These are phyloP conservation scores for Anarrhichthys ocellatus DNA, from an alignment of 2,113 vertebrate species.

Conservation along the genomic window DNA sequence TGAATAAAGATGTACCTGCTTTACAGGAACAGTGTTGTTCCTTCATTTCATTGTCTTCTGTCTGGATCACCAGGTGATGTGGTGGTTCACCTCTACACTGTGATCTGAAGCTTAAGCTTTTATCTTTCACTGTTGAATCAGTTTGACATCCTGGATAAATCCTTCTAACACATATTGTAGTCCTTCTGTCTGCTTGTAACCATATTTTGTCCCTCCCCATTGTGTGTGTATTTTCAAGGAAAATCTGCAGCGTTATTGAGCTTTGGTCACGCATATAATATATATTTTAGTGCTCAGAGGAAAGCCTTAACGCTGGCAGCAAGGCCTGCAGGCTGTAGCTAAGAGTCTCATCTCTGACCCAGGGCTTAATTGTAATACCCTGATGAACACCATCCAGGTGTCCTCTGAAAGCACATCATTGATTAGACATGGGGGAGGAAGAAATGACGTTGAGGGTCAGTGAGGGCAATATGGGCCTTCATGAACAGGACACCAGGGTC, in stretches of 20 bases:
- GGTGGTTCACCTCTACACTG: too few relatives aligned
- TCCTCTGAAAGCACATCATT: conserved; percentile 18
- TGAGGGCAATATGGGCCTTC: neutral
- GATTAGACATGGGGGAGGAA: conserved; percentile 6
- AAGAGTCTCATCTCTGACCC: conserved; percentile 38
- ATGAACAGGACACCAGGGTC: neutral
- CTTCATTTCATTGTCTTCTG: too few relatives aligned
- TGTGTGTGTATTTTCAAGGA: neutral
- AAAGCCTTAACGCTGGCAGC: conserved; percentile 17
- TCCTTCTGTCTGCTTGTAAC: neutral
- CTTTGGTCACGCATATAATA: neutral
- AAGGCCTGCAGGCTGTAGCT: conserved; percentile 5
- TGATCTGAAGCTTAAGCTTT: too few relatives aligned
- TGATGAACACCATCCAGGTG: conserved; percentile 31
- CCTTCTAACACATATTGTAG: too few relatives aligned
- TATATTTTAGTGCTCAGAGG: neutral
- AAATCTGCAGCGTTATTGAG: conserved; percentile 4
- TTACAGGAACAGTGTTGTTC: too few relatives aligned
- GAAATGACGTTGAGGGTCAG: conserved; percentile 20
- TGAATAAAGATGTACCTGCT: too few relatives aligned
- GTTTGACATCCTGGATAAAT: too few relatives aligned
- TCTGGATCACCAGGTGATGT: too few relatives aligned
- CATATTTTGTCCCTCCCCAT: neutral
- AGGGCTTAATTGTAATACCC: conserved; percentile 16
- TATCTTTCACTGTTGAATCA: too few relatives aligned